A percentile compares a stretch with the other conserved stretches of the same genome.
Conservation (phyloP, 2,888 invertebrate genomes). For the Cheilosia grossa region DNA sequence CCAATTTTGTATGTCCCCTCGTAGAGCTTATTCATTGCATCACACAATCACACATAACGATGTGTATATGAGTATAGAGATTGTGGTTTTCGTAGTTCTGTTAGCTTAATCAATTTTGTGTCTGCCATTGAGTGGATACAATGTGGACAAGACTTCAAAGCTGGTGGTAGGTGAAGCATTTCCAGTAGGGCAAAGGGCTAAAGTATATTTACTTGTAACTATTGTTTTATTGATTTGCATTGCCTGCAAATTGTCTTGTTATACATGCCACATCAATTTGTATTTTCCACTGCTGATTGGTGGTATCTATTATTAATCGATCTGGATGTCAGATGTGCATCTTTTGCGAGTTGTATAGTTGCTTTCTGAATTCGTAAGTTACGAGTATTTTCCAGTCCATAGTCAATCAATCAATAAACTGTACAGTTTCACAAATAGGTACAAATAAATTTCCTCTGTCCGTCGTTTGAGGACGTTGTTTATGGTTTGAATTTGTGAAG, state of each 20-base stretch:
- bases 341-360: background rate
- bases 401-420: background rate
- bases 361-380: background rate
- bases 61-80: no score
- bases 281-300: slow-evolving; percentile 5
- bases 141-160: no score
- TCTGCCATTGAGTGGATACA: background rate
- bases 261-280: background rate
- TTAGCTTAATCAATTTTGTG: slow-evolving; percentile 8
- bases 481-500: no score
- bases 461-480: no score
- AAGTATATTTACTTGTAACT: background rate
- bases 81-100: background rate
- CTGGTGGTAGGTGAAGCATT: no score
- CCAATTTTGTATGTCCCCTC: background rate
- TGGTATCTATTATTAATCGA: background rate
- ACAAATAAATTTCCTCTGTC: background rate
- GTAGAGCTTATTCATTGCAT: background rate
- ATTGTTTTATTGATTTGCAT: slow-evolving; percentile 1
- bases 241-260: background rate
- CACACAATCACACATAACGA: background rate
- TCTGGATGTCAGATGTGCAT: background rate
- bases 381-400: background rate
- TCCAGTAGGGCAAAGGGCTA: background rate
- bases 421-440: background rate